Evolutionary conservation across 2,113 vertebrate genomes (phyloP), one percentile per base, ranked within the genome.

Genomic region (Ondatra zibethicus): DNA sequence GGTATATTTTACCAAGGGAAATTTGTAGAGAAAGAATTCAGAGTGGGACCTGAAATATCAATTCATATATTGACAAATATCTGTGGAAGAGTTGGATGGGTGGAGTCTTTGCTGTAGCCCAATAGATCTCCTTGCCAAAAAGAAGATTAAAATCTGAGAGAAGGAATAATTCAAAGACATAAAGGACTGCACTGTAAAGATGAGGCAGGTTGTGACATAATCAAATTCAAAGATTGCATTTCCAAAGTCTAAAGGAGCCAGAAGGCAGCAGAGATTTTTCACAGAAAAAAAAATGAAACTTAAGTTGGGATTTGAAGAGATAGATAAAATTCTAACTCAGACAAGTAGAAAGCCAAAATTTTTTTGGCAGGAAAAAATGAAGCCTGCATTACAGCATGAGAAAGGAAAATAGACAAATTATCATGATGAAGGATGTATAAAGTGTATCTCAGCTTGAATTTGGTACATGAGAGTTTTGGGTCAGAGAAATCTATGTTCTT

Each of bases 111-210:
- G 36, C 10, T 25, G 76, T 68, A 33, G 3, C 0, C 31, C n/a
- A 36, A 19, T 70, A 87, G 36, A 36, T 66, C n/a, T 96, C 17
- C 77, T 82, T n/a, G 3, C 36, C 33, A 58, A 21, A 92, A 73
- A 61, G 55, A 91, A 94, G 75, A 96, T 96, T 96, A 95, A 93
- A 96, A 88, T 95, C 52, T 92, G n/a, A 93, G 19, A 78, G 45
- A 92, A 85, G 19, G 61, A 95, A 72, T 80, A 95, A 93, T 33
- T 92, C 70, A 96, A 92, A 86, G 80, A 72, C 55, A 92, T 75
- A 90, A 76, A 93, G 73, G 90, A 88, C 77, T 84, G 0, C 47
- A 33, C 88, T 88, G 3, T 85, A 89, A 84, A 63, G 29, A 94
- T 14, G 3, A 75, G 29, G 58, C 63, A 88, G 12, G 36, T 52